Base-by-base conservation (phyloP, 2,888 invertebrate genomes). In the Pandemis heparana region DNA sequence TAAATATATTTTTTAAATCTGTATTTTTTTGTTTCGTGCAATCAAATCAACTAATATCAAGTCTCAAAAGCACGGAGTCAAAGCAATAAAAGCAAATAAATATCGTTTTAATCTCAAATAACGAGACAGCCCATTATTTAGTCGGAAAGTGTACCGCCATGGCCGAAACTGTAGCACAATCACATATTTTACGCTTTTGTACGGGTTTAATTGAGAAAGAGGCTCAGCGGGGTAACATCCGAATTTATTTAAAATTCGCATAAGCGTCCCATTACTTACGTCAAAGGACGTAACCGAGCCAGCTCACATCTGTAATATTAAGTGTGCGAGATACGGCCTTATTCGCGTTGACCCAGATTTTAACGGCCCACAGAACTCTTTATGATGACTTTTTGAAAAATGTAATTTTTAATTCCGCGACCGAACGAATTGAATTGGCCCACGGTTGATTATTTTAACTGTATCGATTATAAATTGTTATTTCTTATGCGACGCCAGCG, bases 331-430 rank as follows among this genome's bases (percentile, higher is more conserved):
- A 92, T 93, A 93, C 90, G 85, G 83, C 92, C 91, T 89, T 90
- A 87, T 89, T 85, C 87, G 84, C 78, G 86, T 78, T 92, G 93
- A 94, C 94, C 93, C 88, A 94, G 89, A 94, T 94, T 89, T 85
- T 88, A 88, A 89, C 87, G 86, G 89, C 82, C 83, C 82, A 85
- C 87, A 83, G 83, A 87, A 87, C 86, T 89, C 88, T 94, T 94
- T 94, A 93, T 91, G 92, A 94, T 90, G 92, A 93, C 93, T 92
- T 94, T 92, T 92, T 93, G 94, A 94, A 91, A 94, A 92, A 93
- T 93, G 91, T 88, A 89, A 86, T 89, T 92, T 92, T 94, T 93
- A 93, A 94, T 93, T 92, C 87, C 84, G 84, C 81, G 83, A 84
- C 87, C 84, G 78, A 81, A 79, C 84, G 83, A 88, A 89, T 89